Percentiles rank a stretch among this genome's conserved stretches.
Evolutionary conservation across 2,113 vertebrate species (phyloP).

Genomic region (Xenopus laevis): DNA sequence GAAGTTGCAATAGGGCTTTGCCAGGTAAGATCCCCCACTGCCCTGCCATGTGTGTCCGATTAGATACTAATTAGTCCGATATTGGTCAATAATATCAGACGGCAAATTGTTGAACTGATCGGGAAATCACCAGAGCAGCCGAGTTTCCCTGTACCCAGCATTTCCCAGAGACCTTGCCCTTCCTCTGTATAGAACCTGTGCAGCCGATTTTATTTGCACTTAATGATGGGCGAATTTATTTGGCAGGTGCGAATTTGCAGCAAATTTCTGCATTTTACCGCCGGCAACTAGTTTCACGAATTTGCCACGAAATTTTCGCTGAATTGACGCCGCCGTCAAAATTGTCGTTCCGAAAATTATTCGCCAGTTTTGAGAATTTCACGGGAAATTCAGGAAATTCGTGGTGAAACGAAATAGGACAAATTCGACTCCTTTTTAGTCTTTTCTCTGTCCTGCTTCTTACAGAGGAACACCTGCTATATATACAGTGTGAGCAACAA

Average conservation of each 20-base stretch:
- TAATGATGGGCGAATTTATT: no score
- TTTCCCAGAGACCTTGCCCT: slow-evolving; percentile 4
- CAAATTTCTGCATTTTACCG: no score
- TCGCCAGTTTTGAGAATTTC: no score
- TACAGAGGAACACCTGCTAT: background rate
- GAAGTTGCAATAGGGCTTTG: slow-evolving; percentile 74
- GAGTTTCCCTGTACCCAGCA: slow-evolving; percentile 62
- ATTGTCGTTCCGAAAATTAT: no score
- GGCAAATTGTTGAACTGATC: slow-evolving; percentile 61
- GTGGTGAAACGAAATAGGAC: no score
- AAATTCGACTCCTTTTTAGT: no score
- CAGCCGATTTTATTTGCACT: background rate
- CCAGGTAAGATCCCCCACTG: slow-evolving; percentile 65
- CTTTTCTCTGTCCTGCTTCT: background rate
- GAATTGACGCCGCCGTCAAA: no score
- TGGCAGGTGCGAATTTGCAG: no score
- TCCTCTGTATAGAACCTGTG: background rate
- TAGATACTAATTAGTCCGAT: slow-evolving; percentile 81
- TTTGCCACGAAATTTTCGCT: no score
- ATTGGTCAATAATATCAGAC: slow-evolving; percentile 66
- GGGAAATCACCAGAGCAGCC: slow-evolving; percentile 72
- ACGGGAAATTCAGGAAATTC: no score
- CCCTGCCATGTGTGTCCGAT: slow-evolving; percentile 74
- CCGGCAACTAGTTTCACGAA: no score
- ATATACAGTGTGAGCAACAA: no score